These are phyloP conservation scores for Phaetusa simplex DNA, from an alignment of 2,113 vertebrate species.

Conservation along the genomic window DNA sequence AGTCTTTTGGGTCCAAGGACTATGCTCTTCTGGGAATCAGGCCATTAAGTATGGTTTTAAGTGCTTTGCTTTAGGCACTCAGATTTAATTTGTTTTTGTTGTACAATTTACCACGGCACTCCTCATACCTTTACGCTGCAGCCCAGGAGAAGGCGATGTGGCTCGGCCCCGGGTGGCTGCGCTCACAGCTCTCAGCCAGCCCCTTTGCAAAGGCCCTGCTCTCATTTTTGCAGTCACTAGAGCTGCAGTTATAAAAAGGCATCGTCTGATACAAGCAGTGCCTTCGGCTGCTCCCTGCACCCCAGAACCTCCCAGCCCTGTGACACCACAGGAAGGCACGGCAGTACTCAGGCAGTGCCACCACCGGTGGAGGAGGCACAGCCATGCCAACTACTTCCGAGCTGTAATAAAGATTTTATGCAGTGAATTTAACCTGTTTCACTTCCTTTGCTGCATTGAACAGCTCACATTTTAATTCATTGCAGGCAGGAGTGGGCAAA, in stretches of 20 bases:
- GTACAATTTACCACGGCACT: background rate
- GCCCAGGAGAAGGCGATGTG: background rate
- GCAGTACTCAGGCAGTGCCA: background rate
- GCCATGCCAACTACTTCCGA: background rate
- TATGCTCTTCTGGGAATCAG: background rate
- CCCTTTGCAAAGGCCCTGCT: background rate
- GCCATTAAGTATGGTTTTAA: constrained; percentile 28
- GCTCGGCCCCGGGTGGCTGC: background rate
- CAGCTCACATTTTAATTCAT: background rate
- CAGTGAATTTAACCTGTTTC: background rate
- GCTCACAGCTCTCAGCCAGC: background rate
- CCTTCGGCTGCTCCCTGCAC: background rate
- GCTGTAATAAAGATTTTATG: background rate
- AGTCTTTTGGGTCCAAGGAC: background rate
- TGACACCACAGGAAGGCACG: background rate
- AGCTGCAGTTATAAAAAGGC: background rate
- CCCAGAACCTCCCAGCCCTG: background rate
- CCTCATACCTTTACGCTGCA: background rate
- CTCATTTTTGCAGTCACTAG: background rate
- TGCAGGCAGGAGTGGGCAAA: background rate
- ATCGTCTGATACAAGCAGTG: background rate
- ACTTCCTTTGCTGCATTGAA: background rate
- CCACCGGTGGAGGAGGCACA: background rate
- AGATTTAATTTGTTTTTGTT: constrained; percentile 14
- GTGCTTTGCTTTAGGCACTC: constrained; percentile 28